Evolutionary conservation across 2,797 vertebrate genomes (phyloP).

Genomic region (Enteromius anoplus): DNA sequence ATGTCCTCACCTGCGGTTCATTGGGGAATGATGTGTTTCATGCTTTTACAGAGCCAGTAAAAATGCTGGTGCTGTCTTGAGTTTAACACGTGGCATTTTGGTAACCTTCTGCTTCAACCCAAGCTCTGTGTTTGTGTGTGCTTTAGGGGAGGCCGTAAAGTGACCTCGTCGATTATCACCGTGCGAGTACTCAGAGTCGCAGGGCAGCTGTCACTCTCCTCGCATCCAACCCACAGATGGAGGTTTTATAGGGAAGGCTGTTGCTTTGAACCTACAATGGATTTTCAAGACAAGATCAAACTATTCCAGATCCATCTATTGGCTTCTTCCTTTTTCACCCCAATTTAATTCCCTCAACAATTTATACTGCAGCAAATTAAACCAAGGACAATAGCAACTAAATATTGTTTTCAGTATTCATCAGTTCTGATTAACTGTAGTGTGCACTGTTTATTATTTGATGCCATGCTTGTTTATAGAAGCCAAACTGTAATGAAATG

Average conservation of each 20-base stretch:
- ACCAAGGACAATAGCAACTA: background rate
- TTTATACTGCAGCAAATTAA: constrained; percentile 11
- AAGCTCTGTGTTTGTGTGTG: constrained; percentile 21
- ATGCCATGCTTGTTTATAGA: background rate
- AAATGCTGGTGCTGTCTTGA: constrained; percentile 29
- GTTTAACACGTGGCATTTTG: constrained; percentile 47
- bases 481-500: background rate
- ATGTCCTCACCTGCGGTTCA: constrained; percentile 38
- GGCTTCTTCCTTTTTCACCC: constrained; percentile 16
- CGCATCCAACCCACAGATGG: constrained; percentile 48
- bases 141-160: constrained; percentile 31
- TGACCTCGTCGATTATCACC: constrained; percentile 29
- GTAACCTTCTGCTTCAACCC: constrained; percentile 35
- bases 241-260: constrained; percentile 45
- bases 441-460: background rate
- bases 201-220: constrained; percentile 54
- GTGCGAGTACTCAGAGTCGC: constrained; percentile 38
- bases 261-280: constrained; percentile 47
- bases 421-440: background rate
- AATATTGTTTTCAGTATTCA: background rate
- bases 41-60: constrained; percentile 24
- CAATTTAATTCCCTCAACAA: constrained; percentile 29
- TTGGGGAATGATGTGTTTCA: constrained; percentile 26
- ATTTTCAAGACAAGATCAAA: constrained; percentile 47
- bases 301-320: constrained; percentile 46